Evolutionary conservation across 92 coral and sea anemone genomes (phyloP).

Genomic region (Meandrina meandrites): DNA sequence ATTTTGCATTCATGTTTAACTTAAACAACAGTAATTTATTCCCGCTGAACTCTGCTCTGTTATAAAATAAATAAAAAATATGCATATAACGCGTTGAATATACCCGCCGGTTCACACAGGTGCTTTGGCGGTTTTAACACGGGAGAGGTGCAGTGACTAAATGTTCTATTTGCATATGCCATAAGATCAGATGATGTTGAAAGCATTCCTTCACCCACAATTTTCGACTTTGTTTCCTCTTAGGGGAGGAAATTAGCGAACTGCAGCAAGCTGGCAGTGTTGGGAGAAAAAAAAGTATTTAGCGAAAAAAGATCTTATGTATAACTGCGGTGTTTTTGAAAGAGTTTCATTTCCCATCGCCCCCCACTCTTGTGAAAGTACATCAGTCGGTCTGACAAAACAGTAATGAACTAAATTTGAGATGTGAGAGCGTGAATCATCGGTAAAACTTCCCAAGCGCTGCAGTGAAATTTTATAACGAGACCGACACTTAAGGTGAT

Average conservation of each 20-base stretch:
- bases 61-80: not conserved
- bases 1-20: not conserved
- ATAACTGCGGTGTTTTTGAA: too few relatives aligned
- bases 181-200: not conserved
- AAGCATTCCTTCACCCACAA: not conserved
- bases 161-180: not conserved
- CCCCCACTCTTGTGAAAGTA: too few relatives aligned
- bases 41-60: not conserved
- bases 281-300: too few relatives aligned
- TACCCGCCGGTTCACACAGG: not conserved
- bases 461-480: not conserved
- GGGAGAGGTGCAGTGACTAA: not conserved
- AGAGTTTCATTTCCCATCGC: too few relatives aligned
- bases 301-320: too few relatives aligned
- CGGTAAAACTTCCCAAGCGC: not conserved
- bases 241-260: too few relatives aligned
- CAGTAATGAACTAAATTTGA: too few relatives aligned
- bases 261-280: too few relatives aligned
- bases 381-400: too few relatives aligned
- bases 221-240: not conserved
- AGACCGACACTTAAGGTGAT: too few relatives aligned
- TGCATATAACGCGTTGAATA: not conserved
- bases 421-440: not conserved
- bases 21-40: constrained; percentile 5
- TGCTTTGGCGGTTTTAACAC: not conserved